phyloP scores from a whole-genome alignment of 2,797 vertebrate genomes.

The Cephalopachus bancanus region DNA sequence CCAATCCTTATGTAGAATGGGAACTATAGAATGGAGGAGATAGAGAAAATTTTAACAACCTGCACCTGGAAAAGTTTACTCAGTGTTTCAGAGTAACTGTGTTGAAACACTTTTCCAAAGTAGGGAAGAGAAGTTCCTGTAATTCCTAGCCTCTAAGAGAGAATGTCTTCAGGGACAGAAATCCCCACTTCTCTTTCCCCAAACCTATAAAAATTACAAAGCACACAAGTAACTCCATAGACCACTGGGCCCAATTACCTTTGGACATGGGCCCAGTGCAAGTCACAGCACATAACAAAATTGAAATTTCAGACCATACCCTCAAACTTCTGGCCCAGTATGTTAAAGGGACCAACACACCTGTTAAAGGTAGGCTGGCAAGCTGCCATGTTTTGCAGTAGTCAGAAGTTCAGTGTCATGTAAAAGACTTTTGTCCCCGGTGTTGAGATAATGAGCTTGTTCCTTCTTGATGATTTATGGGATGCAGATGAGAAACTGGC shows the following conservation, averaged over 20 bases:
- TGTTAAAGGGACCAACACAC: slow-evolving; percentile 68
- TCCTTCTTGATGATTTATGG: slow-evolving; percentile 83
- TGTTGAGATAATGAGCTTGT: slow-evolving; percentile 84
- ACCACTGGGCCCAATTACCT: slow-evolving; percentile 58
- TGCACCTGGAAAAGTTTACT: neutral
- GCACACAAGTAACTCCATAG: slow-evolving; percentile 54
- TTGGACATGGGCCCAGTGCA: slow-evolving; percentile 55
- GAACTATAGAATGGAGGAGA: neutral
- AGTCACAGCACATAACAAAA: slow-evolving; percentile 62
- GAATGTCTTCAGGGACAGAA: slow-evolving; percentile 32
- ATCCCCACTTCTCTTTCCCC: slow-evolving; percentile 38
- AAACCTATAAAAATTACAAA: slow-evolving; percentile 71
- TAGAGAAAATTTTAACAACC: slow-evolving; percentile 21
- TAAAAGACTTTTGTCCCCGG: slow-evolving; percentile 84
- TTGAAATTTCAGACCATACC: slow-evolving; percentile 55
- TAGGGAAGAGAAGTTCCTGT: neutral
- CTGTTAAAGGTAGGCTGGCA: slow-evolving; percentile 72
- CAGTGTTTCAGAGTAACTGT: neutral
- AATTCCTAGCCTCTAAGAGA: neutral
- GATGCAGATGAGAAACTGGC: slow-evolving; percentile 82
- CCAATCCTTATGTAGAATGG: neutral
- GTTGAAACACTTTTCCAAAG: neutral
- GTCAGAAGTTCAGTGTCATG: slow-evolving; percentile 84
- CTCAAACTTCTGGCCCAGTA: slow-evolving; percentile 69
- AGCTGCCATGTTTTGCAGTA: slow-evolving; percentile 64